Percentiles rank a stretch among this genome's conserved stretches.
Conservation (phyloP, 2,888 invertebrate genomes). For the Steinernema scapterisci region DNA sequence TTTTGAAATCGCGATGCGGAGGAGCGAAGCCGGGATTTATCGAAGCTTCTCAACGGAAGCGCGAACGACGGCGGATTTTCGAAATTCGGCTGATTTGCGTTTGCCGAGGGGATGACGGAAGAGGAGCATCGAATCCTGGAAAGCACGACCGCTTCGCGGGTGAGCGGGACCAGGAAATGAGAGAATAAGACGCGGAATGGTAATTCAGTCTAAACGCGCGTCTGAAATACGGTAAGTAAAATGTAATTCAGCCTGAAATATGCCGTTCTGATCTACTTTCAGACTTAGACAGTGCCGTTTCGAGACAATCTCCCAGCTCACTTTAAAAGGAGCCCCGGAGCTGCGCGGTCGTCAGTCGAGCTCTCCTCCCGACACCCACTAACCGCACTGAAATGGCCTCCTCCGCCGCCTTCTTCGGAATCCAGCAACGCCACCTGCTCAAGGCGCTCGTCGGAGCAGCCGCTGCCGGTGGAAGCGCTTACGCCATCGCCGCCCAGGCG, state of each 20-base stretch:
- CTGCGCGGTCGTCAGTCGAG: not conserved
- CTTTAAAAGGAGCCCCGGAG: not conserved
- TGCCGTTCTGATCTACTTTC: no score
- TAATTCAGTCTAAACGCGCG: not conserved
- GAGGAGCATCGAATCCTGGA: no score
- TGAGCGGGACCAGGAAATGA: no score
- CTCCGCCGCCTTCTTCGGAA: conserved; percentile 2
- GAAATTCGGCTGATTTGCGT: no score
- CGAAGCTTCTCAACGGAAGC: no score
- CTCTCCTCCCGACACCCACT: not conserved
- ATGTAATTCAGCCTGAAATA: not conserved
- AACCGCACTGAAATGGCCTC: conserved; percentile 1
- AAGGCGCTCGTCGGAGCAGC: conserved; percentile 7
- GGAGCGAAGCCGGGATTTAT: no score
- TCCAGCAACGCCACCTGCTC: conserved; percentile 19
- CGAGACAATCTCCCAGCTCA: not conserved
- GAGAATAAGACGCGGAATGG: not conserved
- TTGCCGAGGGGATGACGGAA: no score
- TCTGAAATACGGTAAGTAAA: not conserved
- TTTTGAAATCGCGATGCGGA: no score
- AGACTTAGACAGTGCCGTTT: not conserved
- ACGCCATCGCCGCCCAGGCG: not conserved
- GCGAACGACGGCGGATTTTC: no score
- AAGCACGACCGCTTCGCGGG: no score
- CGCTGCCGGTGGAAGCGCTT: not conserved